Evolutionary conservation across 2,113 vertebrate genomes (phyloP).

Genomic region (Crotalus viridis): DNA sequence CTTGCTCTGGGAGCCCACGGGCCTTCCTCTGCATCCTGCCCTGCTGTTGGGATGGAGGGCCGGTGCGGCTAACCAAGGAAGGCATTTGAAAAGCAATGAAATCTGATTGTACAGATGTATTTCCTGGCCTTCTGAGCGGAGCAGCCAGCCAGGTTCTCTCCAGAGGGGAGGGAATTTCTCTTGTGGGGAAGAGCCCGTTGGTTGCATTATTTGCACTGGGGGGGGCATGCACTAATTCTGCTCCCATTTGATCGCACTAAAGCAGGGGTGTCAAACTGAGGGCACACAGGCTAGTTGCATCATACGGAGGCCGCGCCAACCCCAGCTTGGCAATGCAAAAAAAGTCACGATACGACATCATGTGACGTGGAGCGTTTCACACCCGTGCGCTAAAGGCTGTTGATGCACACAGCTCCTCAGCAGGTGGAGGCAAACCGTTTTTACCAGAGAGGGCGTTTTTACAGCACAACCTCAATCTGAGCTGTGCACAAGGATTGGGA

Average conservation of each 20-base stretch:
- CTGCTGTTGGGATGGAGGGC: not conserved
- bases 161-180: constrained; percentile 41
- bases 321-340: too few species aligned
- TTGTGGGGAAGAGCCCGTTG: not conserved
- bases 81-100: not conserved
- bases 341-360: too few species aligned
- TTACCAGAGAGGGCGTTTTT: not conserved
- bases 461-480: not conserved
- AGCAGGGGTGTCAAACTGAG: not conserved
- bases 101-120: constrained; percentile 14
- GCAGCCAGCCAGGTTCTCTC: not conserved
- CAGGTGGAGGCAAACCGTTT: constrained; percentile 22
- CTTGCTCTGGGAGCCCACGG: not conserved
- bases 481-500: too few species aligned
- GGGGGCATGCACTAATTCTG: constrained; percentile 31
- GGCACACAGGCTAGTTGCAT: too few species aligned
- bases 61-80: not conserved
- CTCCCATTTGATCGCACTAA: constrained; percentile 34
- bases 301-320: too few species aligned
- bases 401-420: constrained; percentile 25
- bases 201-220: constrained; percentile 45
- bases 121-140: constrained; percentile 11
- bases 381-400: constrained; percentile 32
- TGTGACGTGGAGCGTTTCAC: too few species aligned
- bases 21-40: not conserved